Base-by-base conservation (phyloP, 2,113 vertebrate species). In the Oreochromis aureus region DNA sequence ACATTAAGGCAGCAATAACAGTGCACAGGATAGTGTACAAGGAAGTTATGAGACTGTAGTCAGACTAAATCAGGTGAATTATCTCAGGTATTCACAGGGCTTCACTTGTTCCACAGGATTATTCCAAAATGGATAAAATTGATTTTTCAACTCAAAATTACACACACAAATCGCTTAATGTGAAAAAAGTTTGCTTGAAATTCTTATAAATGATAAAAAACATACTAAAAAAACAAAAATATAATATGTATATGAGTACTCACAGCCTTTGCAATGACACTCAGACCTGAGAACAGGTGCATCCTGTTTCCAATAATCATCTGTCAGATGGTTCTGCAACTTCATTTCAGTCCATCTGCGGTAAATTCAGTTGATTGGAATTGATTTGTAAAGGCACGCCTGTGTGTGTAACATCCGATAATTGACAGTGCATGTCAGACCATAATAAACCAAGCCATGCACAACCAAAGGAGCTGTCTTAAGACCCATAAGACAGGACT, bases 381-480 rank as follows among this genome's bases (percentile, higher is more conserved):
- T 41, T 15, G 63, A 69, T 69, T 41, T 41, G 63, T 22, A 24
- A 69, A 69, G 36, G 11, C 63, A 2, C 3, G 0, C 19, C 36
- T 69, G 36, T 8, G 19, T 39, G 3, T 39, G 10, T 12, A 41
- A 41, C 10, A 10, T 69, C 36, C 0, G 4, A 22, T 69, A 15
- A 41, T 22, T 0, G 7, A 41, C 7, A 41, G 63, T 69, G 11
- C 13, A 69, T 41, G 63, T 24, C 63, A 41, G 63, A 69, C 34
- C n/a, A 69, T 41, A 69, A 69, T 41, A 69, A 69, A 69, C 63
- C 63, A 24, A 69, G 5, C 63, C 63, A 69, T 4, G 36, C 34
- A 69, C 0, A 69, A 13, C 34, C 63, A 39, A 0, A 69, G 34
- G 0, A 15, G 11, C 19, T 5, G 34, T 22, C 34, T 66, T 36